These are phyloP conservation scores for Melanotaenia nigrans DNA, from an alignment of 2,797 vertebrate genomes.

Conservation along the genomic window DNA sequence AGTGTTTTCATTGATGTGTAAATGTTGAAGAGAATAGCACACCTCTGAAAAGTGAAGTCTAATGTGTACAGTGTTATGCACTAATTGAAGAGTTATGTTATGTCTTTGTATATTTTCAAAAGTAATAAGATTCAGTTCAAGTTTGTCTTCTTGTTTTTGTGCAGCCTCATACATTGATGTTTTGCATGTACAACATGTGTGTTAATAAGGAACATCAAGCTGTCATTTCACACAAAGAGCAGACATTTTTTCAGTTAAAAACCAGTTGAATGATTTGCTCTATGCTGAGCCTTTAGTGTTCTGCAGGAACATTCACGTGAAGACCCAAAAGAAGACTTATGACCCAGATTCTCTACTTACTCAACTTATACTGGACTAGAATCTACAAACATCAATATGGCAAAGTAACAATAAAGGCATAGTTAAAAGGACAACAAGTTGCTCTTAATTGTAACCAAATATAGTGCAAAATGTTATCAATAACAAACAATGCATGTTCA, in stretches of 20 bases:
- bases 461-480: too few relatives aligned
- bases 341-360: constrained; percentile 7
- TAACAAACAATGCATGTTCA: too few relatives aligned
- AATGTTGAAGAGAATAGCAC: background rate
- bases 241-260: constrained; percentile 17
- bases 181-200: constrained; percentile 34
- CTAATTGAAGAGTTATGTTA: too few relatives aligned
- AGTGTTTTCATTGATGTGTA: too few relatives aligned
- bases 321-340: constrained; percentile 32
- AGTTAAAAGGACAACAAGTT: too few relatives aligned
- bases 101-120: background rate
- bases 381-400: background rate
- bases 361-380: background rate
- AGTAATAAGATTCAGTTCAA: constrained; percentile 15
- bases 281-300: constrained; percentile 3
- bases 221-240: background rate
- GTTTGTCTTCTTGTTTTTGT: constrained; percentile 27
- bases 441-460: too few relatives aligned
- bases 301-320: constrained; percentile 24
- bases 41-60: background rate
- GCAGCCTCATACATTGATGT: background rate
- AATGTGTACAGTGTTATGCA: too few relatives aligned
- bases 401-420: too few relatives aligned
- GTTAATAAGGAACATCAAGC: constrained; percentile 8
- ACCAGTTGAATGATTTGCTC: constrained; percentile 20